Conservation (phyloP, 2,888 invertebrate species). For the Monoplex corrugatus region DNA sequence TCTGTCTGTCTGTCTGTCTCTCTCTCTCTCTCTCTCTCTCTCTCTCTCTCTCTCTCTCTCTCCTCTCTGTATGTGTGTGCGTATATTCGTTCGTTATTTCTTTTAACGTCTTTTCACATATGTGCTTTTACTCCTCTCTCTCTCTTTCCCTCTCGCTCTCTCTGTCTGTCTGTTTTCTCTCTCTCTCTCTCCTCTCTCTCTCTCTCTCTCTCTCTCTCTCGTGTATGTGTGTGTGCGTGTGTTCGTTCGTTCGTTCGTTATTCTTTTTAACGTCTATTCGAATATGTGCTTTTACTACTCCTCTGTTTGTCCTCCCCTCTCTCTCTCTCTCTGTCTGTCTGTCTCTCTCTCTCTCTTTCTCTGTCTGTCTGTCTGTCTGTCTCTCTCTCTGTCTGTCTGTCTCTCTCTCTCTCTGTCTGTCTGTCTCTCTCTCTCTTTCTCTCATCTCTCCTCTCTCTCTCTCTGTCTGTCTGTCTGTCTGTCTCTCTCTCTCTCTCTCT, state of each 20-base stretch:
- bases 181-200: conserved; percentile 6
- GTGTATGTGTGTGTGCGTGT: conserved; percentile 77
- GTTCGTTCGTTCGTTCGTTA: conserved; percentile 90
- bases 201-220: conserved; percentile 84
- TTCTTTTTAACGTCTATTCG: conserved; percentile 85
- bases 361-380: conserved; percentile 1
- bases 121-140: neutral
- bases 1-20: no score
- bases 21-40: conserved; percentile 2
- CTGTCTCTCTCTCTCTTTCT: conserved; percentile 81
- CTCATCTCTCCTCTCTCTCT: conserved; percentile 90
- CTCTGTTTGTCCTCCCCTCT: neutral
- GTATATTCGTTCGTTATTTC: conserved; percentile 90
- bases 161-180: no score
- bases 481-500: conserved; percentile 87
- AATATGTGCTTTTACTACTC: neutral
- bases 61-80: conserved; percentile 84
- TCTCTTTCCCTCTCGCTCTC: neutral
- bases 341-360: neutral
- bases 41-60: conserved; percentile 79
- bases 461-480: conserved; percentile 82
- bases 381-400: conserved; percentile 83
- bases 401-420: conserved; percentile 89
- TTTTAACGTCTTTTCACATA: conserved; percentile 82
- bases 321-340: neutral